phyloP scores from a whole-genome alignment of 2,888 invertebrate species.

The Acrocyrtus sp. region DNA sequence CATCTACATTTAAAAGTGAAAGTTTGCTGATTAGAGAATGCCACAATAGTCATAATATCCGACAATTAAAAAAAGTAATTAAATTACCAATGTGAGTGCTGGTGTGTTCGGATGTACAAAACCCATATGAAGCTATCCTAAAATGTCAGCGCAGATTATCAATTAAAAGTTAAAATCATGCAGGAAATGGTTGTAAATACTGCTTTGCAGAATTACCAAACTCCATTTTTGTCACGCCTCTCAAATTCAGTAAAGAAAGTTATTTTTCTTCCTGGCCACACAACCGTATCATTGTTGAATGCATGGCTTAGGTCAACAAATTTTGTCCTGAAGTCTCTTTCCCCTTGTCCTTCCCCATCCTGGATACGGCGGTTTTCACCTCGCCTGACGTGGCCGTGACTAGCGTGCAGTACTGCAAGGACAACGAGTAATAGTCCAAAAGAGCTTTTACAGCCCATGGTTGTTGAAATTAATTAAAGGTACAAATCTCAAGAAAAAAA shows the following conservation, averaged over 20 bases:
- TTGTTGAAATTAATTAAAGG: background rate
- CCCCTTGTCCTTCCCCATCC: no score
- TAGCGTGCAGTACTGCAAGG: background rate
- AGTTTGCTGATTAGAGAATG: no score
- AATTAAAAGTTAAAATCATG: background rate
- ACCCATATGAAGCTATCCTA: slow-evolving; percentile 47
- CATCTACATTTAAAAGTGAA: no score
- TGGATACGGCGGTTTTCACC: no score
- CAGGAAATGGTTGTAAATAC: background rate
- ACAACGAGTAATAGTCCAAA: background rate
- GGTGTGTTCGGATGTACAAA: slow-evolving; percentile 70
- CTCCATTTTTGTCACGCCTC: slow-evolving; percentile 29
- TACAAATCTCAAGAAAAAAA: no score
- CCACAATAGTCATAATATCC: no score
- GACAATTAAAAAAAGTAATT: no score
- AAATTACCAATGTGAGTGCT: slow-evolving; percentile 70
- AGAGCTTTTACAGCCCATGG: background rate
- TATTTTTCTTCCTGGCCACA: slow-evolving; percentile 53
- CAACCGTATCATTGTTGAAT: slow-evolving; percentile 54
- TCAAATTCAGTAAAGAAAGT: slow-evolving; percentile 50
- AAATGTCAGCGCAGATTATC: no score
- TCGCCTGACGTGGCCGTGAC: background rate
- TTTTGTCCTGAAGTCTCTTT: background rate
- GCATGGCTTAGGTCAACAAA: slow-evolving; percentile 58
- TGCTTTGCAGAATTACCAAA: slow-evolving; percentile 43